Percentiles rank a stretch among this genome's conserved stretches.
Conservation (phyloP, 2,113 vertebrate genomes). For the Microcebus lehilahytsara region DNA sequence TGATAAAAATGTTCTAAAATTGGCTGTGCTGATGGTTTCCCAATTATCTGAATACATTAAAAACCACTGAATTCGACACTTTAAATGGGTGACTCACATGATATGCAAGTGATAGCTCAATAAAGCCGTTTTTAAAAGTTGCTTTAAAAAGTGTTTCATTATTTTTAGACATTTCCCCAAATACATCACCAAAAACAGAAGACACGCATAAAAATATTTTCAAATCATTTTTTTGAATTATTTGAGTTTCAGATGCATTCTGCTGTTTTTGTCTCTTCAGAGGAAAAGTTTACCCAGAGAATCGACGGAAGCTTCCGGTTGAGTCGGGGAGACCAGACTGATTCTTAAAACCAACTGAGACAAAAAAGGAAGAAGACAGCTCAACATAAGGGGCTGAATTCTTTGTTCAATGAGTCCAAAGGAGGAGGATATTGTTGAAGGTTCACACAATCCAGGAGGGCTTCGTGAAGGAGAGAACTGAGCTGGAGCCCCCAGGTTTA, state of each 20-base stretch:
- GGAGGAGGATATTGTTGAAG: background rate
- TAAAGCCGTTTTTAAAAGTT: background rate
- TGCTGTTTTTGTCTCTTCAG: background rate
- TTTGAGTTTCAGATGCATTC: background rate
- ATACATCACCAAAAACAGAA: background rate
- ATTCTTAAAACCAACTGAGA: background rate
- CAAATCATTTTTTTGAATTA: background rate
- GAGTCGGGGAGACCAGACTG: background rate
- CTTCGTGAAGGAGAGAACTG: background rate
- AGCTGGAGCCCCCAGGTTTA: background rate
- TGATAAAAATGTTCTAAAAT: background rate
- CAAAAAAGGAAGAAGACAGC: background rate
- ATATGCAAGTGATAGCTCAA: background rate
- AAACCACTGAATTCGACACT: background rate
- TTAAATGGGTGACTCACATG: background rate
- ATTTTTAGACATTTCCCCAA: background rate
- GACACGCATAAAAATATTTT: background rate
- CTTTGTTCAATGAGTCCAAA: background rate
- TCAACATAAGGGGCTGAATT: too few relatives aligned
- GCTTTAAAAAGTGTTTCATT: background rate
- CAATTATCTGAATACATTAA: too few relatives aligned
- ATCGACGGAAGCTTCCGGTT: background rate
- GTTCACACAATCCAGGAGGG: background rate
- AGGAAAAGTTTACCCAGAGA: background rate
- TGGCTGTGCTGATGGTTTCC: accelerated